phyloP scores from a whole-genome alignment of 2,797 vertebrate genomes.

The Silurus lanzhouensis region DNA sequence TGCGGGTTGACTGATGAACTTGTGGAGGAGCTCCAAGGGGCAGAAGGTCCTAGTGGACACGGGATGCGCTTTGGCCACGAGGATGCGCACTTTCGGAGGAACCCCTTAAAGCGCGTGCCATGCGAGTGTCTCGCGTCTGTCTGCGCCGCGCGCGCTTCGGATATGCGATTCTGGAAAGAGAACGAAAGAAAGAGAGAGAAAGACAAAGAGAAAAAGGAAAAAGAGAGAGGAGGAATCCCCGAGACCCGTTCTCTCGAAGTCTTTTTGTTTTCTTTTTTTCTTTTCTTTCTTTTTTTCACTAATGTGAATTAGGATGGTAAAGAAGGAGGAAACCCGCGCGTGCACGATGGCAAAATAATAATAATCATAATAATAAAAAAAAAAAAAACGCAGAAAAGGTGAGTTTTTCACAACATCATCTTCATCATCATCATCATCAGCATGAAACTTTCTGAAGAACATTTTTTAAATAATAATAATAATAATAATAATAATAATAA shows the following conservation, averaged over 20 bases:
- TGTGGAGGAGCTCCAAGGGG: neutral
- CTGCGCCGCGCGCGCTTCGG: slow-evolving; percentile 28
- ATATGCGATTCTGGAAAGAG: neutral
- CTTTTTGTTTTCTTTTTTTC: neutral
- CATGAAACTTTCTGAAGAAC: neutral
- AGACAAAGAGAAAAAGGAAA: neutral
- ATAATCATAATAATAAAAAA: neutral
- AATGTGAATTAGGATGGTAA: neutral
- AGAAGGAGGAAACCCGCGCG: neutral
- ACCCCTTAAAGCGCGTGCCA: slow-evolving; percentile 13
- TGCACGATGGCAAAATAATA: neutral
- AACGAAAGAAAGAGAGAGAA: neutral
- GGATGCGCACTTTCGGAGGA: neutral
- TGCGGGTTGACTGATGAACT: neutral
- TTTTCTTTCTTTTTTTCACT: neutral
- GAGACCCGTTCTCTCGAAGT: neutral
- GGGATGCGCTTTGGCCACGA: neutral
- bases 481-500: too few relatives aligned
- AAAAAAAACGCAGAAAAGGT: slow-evolving; percentile 6
- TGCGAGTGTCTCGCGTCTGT: neutral
- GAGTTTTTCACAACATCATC: neutral
- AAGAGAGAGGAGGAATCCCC: neutral
- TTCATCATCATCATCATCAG: neutral
- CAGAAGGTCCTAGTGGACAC: neutral
- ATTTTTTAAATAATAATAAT: too few relatives aligned